Base-by-base conservation (phyloP, 2,113 vertebrate species). In the Scomber scombrus region DNA sequence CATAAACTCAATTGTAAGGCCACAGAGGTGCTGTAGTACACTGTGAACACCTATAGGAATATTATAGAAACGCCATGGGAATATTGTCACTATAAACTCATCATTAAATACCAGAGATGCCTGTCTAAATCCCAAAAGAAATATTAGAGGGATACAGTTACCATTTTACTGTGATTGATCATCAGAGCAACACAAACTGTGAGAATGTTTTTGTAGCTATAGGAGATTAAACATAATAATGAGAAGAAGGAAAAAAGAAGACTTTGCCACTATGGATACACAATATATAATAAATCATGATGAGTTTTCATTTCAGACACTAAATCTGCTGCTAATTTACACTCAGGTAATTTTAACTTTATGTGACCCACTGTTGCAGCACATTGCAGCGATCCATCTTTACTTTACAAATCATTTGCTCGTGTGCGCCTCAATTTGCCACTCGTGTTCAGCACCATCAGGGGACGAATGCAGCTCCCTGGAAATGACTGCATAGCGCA, bases 191-290 rank as follows among this genome's bases (percentile, higher is more conserved):
- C 61, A 77, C 66, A 78, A 75, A 81, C 80, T 21, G n/a, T 49
- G 77, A 79, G 77, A 16, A 71, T 72, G 56, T 72, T 64, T 69
- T 71, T 70, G 71, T 46, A 70, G 52, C 66, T 49, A 58, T 3
- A 47, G 80, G 60, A 85, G 75, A 87, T 90, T 81, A 85, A 82
- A 74, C 74, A 78, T 81, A 65, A 78, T 83, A 76, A 82, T 68
- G 67, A 80, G 52, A 68, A 19, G 45, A 51, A 13, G 29, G 23
- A 26, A 62, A 31, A 58, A 52, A 65, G 21, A 60, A 55, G 46
- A 52, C 46, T 5, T 2, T 5, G 64, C 34, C 50, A 57, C 63
- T 61, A 45, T 82, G 75, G 80, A 78, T 71, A 29, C 71, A 10
- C 5, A 16, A 70, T 19, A 76, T 65, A 74, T 49, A 68, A 77